These are phyloP conservation scores for Ascidia mentula DNA, from an alignment of 23 tunicate species.

Conservation along the genomic window DNA sequence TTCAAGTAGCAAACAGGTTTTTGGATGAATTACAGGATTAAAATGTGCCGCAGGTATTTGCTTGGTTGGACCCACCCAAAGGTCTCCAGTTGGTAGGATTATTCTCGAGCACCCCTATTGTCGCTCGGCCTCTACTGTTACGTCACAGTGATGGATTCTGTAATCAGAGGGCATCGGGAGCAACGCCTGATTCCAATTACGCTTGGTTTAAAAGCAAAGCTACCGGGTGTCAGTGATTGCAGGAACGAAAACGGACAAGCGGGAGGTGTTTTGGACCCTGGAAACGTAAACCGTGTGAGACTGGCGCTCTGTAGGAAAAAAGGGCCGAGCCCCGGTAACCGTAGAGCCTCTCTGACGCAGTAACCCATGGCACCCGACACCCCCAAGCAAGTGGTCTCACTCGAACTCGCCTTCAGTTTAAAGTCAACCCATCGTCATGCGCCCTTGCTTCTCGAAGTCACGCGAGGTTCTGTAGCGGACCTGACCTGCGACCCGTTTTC, in stretches of 20 bases:
- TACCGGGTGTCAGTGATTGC: neutral
- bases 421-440: neutral
- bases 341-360: neutral
- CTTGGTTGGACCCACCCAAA: neutral
- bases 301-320: neutral
- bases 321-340: neutral
- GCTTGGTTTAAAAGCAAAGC: neutral
- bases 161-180: neutral
- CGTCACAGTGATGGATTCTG: neutral
- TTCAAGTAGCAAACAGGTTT: neutral
- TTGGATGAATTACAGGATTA: constrained; percentile 1
- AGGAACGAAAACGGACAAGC: neutral
- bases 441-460: neutral
- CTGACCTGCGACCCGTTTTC: too few species aligned
- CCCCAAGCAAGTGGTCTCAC: neutral
- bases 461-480: too few species aligned
- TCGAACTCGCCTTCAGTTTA: neutral
- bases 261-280: neutral
- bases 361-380: neutral
- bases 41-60: neutral
- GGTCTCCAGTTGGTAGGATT: neutral
- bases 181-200: constrained; percentile 6
- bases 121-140: neutral
- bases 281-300: neutral
- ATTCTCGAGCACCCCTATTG: constrained; percentile 2